Evolutionary conservation across 2,888 invertebrate genomes (phyloP).

Genomic region (Andrena flavipes): DNA sequence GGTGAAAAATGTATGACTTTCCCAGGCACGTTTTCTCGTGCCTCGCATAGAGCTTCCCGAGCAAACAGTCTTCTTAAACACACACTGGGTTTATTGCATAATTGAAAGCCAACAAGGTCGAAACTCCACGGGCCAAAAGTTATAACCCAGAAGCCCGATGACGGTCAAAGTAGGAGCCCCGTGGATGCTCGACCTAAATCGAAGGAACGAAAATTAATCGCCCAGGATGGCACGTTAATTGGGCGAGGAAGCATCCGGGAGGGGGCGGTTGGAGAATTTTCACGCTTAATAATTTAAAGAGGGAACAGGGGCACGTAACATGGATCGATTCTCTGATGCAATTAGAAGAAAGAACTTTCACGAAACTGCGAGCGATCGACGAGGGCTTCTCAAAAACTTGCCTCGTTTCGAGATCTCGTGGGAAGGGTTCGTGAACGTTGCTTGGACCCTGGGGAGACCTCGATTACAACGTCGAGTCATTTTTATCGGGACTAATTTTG

Average conservation of each 20-base stretch:
- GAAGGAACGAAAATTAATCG: background rate
- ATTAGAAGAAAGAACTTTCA: background rate
- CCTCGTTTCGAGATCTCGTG: background rate
- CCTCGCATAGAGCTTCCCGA: background rate
- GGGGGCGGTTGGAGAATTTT: background rate
- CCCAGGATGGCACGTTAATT: background rate
- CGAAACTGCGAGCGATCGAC: background rate
- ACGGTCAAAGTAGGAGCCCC: background rate
- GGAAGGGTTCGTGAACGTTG: background rate
- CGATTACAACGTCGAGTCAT: slow-evolving; percentile 21
- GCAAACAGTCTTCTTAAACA: background rate
- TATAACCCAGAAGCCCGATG: background rate
- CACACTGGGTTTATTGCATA: background rate
- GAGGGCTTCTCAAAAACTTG: background rate
- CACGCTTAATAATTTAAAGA: slow-evolving; percentile 1
- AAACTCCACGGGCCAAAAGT: too few species aligned
- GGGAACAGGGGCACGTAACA: background rate
- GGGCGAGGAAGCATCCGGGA: background rate
- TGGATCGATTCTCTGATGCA: background rate
- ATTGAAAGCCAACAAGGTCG: background rate
- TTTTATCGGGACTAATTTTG: slow-evolving; percentile 38
- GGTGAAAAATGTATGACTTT: background rate
- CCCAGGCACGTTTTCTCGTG: background rate
- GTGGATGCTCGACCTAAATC: background rate
- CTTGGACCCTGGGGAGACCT: background rate